Conservation (phyloP, 2,888 invertebrate species). For the Rosalia funebris region DNA sequence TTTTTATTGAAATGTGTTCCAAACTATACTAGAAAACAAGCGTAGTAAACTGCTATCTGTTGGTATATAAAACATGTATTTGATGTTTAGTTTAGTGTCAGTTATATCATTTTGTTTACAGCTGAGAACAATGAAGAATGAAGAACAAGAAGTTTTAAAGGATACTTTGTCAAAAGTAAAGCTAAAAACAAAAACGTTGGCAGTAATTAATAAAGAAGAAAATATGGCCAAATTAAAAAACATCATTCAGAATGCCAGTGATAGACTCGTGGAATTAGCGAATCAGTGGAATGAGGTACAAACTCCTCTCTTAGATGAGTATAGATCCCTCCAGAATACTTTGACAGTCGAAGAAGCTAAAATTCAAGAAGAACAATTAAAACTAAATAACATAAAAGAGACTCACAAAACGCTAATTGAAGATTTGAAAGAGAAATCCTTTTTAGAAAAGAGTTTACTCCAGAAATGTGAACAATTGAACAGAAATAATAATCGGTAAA, state of each 20-base stretch:
- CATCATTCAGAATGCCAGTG: conserved; percentile 71
- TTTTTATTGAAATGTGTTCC: no score
- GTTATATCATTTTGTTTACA: no score
- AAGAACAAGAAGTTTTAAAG: conserved; percentile 63
- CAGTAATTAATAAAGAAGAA: conserved; percentile 72
- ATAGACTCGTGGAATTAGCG: conserved; percentile 71
- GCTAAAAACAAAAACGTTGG: conserved; percentile 70
- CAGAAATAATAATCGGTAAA: conserved; percentile 65
- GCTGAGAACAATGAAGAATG: conserved; percentile 45
- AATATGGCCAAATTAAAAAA: conserved; percentile 70
- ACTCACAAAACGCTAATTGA: conserved; percentile 55
- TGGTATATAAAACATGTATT: no score
- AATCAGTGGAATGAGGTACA: conserved; percentile 81
- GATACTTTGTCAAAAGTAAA: conserved; percentile 63
- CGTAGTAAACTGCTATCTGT: no score
- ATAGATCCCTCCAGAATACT: conserved; percentile 57
- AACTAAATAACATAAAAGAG: conserved; percentile 59
- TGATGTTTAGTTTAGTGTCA: no score
- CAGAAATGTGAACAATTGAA: conserved; percentile 69
- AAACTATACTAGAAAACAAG: no score
- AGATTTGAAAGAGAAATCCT: conserved; percentile 61
- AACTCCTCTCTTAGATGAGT: conserved; percentile 72
- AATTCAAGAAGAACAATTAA: conserved; percentile 52
- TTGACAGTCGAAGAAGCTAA: conserved; percentile 47
- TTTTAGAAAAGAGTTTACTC: conserved; percentile 62